Conservation (phyloP, 1,140 invertebrate genomes). For the Ruditapes philippinarum region DNA sequence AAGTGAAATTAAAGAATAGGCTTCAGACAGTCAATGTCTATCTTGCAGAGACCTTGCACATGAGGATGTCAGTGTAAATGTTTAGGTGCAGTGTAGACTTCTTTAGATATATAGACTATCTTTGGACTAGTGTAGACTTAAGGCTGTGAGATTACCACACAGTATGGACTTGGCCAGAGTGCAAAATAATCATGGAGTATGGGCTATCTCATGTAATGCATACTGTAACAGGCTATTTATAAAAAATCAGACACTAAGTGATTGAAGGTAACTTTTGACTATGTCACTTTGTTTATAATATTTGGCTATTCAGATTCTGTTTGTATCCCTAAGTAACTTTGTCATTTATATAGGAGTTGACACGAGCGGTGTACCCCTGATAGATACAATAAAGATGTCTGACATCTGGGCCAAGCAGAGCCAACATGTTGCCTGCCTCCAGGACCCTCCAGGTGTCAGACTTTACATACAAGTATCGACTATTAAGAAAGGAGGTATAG, state of each 20-base stretch:
- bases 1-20: neutral
- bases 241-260: neutral
- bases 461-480: slow-evolving; percentile 68
- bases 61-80: too few relatives aligned
- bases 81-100: too few relatives aligned
- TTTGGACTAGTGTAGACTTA: slow-evolving; percentile 1
- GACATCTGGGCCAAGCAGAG: slow-evolving; percentile 69
- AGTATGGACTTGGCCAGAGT: neutral
- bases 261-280: slow-evolving; percentile 17
- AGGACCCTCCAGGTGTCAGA: slow-evolving; percentile 71
- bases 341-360: slow-evolving; percentile 57
- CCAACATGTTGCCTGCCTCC: slow-evolving; percentile 73
- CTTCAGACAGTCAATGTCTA: slow-evolving; percentile 5
- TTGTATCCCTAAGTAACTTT: slow-evolving; percentile 34
- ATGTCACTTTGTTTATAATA: neutral
- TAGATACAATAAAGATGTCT: slow-evolving; percentile 60
- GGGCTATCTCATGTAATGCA: neutral
- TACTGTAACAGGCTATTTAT: too few relatives aligned
- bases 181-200: slow-evolving; percentile 5
- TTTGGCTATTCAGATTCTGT: slow-evolving; percentile 51
- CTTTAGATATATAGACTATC: slow-evolving; percentile 19
- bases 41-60: too few relatives aligned
- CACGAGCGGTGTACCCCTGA: slow-evolving; percentile 72
- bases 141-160: slow-evolving; percentile 1
- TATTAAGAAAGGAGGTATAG: slow-evolving; percentile 67